A percentile compares a stretch with the other conserved stretches of the same genome.
Conservation (phyloP, 35 echinoderm and acorn worm species). For the Holothuria glaberrima region DNA sequence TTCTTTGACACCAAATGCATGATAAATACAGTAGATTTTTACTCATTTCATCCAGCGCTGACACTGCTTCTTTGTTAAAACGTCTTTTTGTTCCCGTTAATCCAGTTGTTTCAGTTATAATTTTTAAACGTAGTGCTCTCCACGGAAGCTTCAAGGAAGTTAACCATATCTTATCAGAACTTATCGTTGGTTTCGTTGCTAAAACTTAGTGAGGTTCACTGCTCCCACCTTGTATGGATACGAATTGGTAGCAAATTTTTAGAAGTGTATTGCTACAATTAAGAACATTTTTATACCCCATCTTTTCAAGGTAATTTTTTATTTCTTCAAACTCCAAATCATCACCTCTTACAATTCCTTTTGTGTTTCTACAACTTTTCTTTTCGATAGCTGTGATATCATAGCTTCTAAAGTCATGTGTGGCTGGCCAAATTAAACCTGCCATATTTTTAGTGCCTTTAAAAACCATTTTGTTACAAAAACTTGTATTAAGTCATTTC, state of each 20-base stretch:
- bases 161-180: conserved; percentile 1
- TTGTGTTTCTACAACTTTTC: background rate
- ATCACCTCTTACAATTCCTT: conserved; percentile 25
- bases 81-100: background rate
- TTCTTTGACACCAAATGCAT: background rate
- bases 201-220: background rate
- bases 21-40: background rate
- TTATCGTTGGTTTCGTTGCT: background rate
- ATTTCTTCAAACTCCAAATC: conserved; percentile 42
- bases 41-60: background rate
- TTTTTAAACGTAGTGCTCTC: conserved; percentile 13
- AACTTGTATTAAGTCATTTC: conserved; percentile 16
- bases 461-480: background rate
- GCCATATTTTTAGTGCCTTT: conserved; percentile 32
- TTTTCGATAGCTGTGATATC: background rate
- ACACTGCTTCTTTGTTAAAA: background rate
- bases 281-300: conserved; percentile 50
- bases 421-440: conserved; percentile 32
- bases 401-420: conserved; percentile 32
- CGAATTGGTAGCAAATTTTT: conserved; percentile 35
- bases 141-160: conserved; percentile 16
- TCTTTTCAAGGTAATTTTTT: conserved; percentile 42
- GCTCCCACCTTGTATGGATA: conserved; percentile 25
- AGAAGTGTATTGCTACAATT: conserved; percentile 42
- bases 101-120: background rate